Conservation (phyloP, 2,113 vertebrate genomes). For the Heteronetta atricapilla region DNA sequence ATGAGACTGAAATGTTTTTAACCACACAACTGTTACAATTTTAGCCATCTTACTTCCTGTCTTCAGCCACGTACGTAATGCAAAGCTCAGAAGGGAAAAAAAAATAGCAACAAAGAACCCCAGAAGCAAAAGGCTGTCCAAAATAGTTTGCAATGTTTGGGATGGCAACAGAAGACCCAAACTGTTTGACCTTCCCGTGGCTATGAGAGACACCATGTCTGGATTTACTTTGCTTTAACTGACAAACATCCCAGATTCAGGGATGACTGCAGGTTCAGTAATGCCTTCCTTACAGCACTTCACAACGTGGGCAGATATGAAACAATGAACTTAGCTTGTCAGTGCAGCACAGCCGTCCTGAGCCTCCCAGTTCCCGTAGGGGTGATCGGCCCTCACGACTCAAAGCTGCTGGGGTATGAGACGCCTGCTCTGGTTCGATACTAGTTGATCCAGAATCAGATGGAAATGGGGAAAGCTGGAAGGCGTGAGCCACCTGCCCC, state of each 20-base stretch:
- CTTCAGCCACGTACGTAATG: background rate
- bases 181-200: background rate
- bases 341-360: background rate
- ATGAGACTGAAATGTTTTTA: background rate
- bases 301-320: background rate
- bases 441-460: background rate
- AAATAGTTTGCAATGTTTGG: background rate
- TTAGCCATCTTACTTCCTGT: background rate
- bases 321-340: background rate
- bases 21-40: background rate
- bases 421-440: background rate
- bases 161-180: background rate
- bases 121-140: background rate
- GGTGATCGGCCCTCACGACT: background rate
- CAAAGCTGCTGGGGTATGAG: background rate
- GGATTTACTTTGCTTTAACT: background rate
- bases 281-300: accelerated
- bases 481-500: background rate
- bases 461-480: background rate
- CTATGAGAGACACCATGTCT: background rate
- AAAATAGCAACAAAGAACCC: background rate
- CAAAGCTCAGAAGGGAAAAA: background rate
- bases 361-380: background rate
- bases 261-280: background rate
- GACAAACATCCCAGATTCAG: background rate